Evolutionary conservation across 2,113 vertebrate genomes (phyloP).

Genomic region (Oxyruncus cristatus): DNA sequence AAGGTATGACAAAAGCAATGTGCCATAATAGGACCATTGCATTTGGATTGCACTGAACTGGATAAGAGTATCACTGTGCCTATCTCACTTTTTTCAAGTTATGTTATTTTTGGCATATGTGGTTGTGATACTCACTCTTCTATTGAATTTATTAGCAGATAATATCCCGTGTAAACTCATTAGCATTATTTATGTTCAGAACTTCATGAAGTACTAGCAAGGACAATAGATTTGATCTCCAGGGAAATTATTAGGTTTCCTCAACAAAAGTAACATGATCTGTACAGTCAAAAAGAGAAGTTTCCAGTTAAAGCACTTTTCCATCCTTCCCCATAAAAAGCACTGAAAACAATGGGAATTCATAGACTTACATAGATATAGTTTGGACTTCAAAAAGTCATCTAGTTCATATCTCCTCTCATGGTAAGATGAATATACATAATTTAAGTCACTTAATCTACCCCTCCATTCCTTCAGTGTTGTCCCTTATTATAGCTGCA

Average conservation of each 20-base stretch:
- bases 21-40: background rate
- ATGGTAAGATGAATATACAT: background rate
- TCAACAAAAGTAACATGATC: background rate
- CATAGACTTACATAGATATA: background rate
- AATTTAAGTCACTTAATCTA: background rate
- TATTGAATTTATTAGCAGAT: background rate
- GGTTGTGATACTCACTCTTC: background rate
- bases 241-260: background rate
- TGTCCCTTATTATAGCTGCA: background rate
- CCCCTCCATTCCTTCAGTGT: background rate
- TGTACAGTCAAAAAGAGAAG: background rate
- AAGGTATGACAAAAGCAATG: background rate
- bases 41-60: background rate
- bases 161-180: background rate
- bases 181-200: background rate
- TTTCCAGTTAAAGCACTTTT: background rate
- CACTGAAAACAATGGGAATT: background rate
- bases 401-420: background rate
- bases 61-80: background rate
- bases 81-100: background rate
- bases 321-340: background rate
- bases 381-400: background rate
- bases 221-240: background rate
- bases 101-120: background rate
- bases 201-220: background rate